These are phyloP conservation scores for Tyria jacobaeae DNA, from an alignment of 2,888 invertebrate species.

Conservation along the genomic window DNA sequence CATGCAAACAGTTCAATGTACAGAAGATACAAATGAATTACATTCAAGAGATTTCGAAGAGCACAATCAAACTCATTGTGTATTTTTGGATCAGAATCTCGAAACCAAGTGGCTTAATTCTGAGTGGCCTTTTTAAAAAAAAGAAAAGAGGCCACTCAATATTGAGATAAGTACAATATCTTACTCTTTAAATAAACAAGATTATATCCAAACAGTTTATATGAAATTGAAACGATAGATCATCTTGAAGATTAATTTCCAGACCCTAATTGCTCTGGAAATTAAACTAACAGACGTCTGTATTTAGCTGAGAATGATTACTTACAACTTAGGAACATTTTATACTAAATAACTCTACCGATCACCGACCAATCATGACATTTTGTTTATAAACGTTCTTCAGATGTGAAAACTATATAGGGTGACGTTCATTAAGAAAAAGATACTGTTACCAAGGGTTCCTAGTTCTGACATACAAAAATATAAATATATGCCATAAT, in stretches of 20 bases:
- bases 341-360: too few species aligned
- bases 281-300: neutral
- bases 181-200: constrained; percentile 13
- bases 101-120: constrained; percentile 23
- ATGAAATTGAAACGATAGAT: constrained; percentile 10
- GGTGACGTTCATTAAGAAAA: too few species aligned
- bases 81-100: constrained; percentile 38
- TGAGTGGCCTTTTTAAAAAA: constrained; percentile 27
- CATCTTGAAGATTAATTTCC: neutral
- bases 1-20: constrained; percentile 11
- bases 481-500: constrained; percentile 2
- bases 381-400: too few species aligned
- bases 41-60: constrained; percentile 41
- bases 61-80: constrained; percentile 30
- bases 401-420: too few species aligned
- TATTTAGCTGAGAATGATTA: neutral
- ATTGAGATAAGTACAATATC: too few species aligned
- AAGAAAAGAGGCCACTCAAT: constrained; percentile 3
- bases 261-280: too few species aligned
- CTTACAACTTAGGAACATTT: too few species aligned
- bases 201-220: constrained; percentile 21
- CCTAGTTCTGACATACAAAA: too few species aligned
- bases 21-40: constrained; percentile 16
- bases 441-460: too few species aligned
- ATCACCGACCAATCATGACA: too few species aligned